Evolutionary conservation across 2,888 invertebrate species (phyloP), one percentile per base, ranked within the genome.

Genomic region (Cerastoderma edule): DNA sequence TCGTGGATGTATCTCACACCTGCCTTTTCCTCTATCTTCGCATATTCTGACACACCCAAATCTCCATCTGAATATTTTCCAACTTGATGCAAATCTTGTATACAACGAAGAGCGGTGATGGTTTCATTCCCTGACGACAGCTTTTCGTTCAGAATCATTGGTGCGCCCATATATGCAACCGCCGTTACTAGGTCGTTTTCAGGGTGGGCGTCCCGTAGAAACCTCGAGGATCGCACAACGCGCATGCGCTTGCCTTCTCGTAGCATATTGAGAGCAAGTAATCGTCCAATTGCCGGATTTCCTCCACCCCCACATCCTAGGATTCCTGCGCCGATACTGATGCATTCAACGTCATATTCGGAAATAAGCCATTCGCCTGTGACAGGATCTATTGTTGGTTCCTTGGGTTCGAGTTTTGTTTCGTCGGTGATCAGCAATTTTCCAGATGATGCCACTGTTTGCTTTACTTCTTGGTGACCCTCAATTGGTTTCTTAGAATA

Each of bases 291-390:
- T 68, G 90, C 82, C 0, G 91, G 90, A 67, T 80, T 89, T 5
- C 90, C 91, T 6, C 92, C 92, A 0, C 92, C 92, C 3, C 92
- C 92, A 72, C 88, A 89, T 4, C 92, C 91, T 10, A 91, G 75
- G 32, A 92, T 89, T 0, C 90, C 92, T 0, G 91, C 88, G 1
- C 92, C 92, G 3, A 90, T 83, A 63, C 85, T 85, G 19, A 92
- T 84, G 56, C 91, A 91, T 69, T 91, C 90, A 56, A 91, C 83
- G 68, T 92, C 92, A 76, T 85, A 90, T 32, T 80, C 87, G 0
- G 82, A 84, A 16, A 91, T 63, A 8, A 84, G 64, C 91, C 91
- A 91, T 70, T 89, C 90, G 0, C 89, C 88, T 1, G 80, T 86
- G 6, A 13, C 24, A 4, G 54, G 35, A 53, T 88, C 85, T 39